A percentile compares a stretch with the other conserved stretches of the same genome.
Evolutionary conservation across 2,113 vertebrate species (phyloP).

Genomic region (Pelecanoides urinatrix): DNA sequence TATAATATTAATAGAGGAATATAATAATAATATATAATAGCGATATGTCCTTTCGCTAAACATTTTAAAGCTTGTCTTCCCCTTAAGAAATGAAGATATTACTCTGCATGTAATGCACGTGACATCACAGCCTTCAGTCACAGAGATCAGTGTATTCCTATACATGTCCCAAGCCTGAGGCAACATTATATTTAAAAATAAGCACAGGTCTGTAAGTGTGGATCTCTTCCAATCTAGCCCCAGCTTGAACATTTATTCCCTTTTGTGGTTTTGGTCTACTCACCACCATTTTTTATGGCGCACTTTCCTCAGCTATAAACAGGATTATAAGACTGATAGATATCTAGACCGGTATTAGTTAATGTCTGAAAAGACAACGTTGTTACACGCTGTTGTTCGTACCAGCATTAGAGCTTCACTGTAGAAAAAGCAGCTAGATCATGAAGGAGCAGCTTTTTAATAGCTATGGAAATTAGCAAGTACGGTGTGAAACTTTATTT

Average conservation of each 20-base stretch:
- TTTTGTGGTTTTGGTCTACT: not conserved
- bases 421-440: not conserved
- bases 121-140: not conserved
- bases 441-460: not conserved
- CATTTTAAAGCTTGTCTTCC: not conserved
- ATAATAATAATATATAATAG: too few relatives aligned
- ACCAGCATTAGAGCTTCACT: not conserved
- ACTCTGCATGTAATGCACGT: not conserved
- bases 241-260: not conserved
- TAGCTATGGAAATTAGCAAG: not conserved
- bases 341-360: not conserved
- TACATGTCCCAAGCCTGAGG: not conserved
- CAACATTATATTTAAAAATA: not conserved
- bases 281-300: not conserved
- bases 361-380: not conserved
- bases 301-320: not conserved
- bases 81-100: not conserved
- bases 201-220: not conserved
- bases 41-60: not conserved
- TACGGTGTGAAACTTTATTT: not conserved
- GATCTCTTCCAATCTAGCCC: not conserved
- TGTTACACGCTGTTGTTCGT: not conserved
- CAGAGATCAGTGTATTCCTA: fast-evolving
- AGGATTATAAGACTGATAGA: not conserved
- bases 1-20: too few relatives aligned